phyloP scores from a whole-genome alignment of 2,113 vertebrate genomes.

The Anguilla japonica region DNA sequence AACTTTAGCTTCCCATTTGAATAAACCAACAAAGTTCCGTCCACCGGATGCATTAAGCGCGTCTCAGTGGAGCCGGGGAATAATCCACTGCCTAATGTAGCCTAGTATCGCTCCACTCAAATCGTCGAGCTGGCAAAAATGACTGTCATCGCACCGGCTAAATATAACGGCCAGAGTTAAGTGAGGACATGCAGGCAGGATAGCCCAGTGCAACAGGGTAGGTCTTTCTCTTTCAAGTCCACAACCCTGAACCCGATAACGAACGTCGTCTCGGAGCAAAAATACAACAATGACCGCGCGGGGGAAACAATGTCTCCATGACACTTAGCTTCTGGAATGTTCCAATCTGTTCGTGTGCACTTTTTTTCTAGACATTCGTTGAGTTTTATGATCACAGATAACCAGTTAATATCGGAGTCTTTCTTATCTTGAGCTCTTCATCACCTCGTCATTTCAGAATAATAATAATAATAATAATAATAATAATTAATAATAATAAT shows the following conservation, averaged over 20 bases:
- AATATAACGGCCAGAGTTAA: conserved; percentile 73
- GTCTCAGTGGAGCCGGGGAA: conserved; percentile 35
- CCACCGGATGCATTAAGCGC: conserved; percentile 27
- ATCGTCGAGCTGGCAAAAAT: conserved; percentile 72
- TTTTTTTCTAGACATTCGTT: too few relatives aligned
- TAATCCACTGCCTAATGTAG: conserved; percentile 46
- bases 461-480: too few relatives aligned
- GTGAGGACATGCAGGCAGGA: conserved; percentile 73
- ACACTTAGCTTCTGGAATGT: conserved; percentile 69
- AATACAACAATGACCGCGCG: conserved; percentile 71
- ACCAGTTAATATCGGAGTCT: too few relatives aligned
- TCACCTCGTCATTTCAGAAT: too few relatives aligned
- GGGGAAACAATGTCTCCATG: conserved; percentile 73
- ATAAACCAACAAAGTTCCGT: conserved; percentile 29
- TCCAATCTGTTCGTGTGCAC: conserved; percentile 57
- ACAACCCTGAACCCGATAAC: conserved; percentile 54
- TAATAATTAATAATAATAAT: too few relatives aligned
- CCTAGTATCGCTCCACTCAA: conserved; percentile 57
- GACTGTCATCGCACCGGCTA: conserved; percentile 64
- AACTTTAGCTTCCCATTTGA: conserved; percentile 19
- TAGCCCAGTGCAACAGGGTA: conserved; percentile 71
- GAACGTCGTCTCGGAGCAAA: conserved; percentile 69
- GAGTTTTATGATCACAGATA: too few relatives aligned
- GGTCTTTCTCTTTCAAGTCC: conserved; percentile 41
- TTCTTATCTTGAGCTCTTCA: too few relatives aligned